These are phyloP conservation scores for Aspidiotus destructor DNA, from an alignment of 2,888 invertebrate genomes.

Conservation along the genomic window DNA sequence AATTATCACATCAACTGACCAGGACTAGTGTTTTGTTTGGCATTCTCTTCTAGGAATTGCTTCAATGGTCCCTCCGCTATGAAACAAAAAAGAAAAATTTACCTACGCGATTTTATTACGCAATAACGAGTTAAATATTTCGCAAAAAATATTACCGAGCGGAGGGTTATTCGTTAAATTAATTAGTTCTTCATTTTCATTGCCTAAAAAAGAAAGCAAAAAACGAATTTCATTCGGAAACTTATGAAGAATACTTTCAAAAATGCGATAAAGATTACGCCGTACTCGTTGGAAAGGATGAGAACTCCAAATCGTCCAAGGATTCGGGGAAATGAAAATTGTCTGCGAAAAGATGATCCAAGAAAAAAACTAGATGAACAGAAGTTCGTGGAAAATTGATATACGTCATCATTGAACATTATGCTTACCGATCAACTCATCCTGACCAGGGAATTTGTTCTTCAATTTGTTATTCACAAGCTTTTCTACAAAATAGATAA, in stretches of 20 bases:
- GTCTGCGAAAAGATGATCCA: constrained; percentile 6
- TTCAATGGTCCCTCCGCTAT: constrained; percentile 21
- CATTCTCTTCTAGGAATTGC: constrained; percentile 20
- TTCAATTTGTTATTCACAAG: constrained; percentile 10
- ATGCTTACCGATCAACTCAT: constrained; percentile 18
- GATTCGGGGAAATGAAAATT: constrained; percentile 22
- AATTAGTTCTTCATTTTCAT: constrained; percentile 1
- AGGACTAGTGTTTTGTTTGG: constrained; percentile 9
- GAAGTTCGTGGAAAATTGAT: not conserved
- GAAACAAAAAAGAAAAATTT: constrained; percentile 1
- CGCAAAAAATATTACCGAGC: constrained; percentile 8
- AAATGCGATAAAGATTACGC: no score
- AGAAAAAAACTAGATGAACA: constrained; percentile 1
- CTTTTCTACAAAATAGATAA: constrained; percentile 14
- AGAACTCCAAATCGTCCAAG: not conserved
- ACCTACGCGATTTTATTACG: not conserved
- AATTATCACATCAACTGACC: constrained; percentile 1
- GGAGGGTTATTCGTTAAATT: constrained; percentile 9
- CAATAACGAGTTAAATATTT: not conserved
- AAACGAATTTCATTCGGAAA: no score
- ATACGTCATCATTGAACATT: not conserved
- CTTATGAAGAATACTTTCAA: no score
- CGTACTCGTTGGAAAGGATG: no score
- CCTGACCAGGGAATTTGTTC: constrained; percentile 3
- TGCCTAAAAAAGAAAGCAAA: no score